Evolutionary conservation across 2,797 vertebrate species (phyloP).

Genomic region (Tenualosa thibaudeaui): DNA sequence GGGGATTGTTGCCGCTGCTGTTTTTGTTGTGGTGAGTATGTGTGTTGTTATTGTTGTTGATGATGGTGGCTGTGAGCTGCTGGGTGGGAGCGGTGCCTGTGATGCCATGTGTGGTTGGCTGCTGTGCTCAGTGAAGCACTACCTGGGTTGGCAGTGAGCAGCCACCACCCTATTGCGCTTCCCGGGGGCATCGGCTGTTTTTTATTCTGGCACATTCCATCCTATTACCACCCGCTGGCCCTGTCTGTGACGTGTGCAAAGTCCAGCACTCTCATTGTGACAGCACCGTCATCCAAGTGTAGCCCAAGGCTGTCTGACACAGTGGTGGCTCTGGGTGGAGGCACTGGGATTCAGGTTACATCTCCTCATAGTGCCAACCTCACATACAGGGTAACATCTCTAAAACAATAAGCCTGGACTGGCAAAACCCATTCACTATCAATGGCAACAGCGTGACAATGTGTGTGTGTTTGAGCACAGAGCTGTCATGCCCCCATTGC

Average conservation of each 20-base stretch:
- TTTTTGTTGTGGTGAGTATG: not conserved
- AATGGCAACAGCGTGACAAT: not conserved
- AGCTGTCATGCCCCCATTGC: not conserved
- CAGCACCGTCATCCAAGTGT: too few species aligned
- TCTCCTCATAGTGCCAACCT: not conserved
- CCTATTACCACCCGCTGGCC: not conserved
- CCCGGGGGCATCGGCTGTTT: not conserved
- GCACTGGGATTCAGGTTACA: not conserved
- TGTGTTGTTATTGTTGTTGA: not conserved
- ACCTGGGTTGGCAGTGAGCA: not conserved
- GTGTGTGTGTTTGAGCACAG: not conserved
- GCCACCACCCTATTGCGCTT: not conserved
- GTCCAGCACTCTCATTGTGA: too few species aligned
- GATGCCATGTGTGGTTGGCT: slow-evolving; percentile 19
- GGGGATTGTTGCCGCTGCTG: not conserved
- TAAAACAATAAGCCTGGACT: not conserved
- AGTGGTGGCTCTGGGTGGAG: not conserved
- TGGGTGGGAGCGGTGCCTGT: slow-evolving; percentile 28
- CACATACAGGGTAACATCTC: not conserved
- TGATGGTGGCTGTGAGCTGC: not conserved
- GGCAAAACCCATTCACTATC: not conserved
- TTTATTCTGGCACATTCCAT: not conserved
- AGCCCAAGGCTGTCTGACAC: not conserved
- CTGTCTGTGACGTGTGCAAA: not conserved
- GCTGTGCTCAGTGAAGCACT: slow-evolving; percentile 17